A percentile compares a stretch with the other conserved stretches of the same genome.
Conservation (phyloP, 2,888 invertebrate genomes). For the Venustoraphidia nigricollis region DNA sequence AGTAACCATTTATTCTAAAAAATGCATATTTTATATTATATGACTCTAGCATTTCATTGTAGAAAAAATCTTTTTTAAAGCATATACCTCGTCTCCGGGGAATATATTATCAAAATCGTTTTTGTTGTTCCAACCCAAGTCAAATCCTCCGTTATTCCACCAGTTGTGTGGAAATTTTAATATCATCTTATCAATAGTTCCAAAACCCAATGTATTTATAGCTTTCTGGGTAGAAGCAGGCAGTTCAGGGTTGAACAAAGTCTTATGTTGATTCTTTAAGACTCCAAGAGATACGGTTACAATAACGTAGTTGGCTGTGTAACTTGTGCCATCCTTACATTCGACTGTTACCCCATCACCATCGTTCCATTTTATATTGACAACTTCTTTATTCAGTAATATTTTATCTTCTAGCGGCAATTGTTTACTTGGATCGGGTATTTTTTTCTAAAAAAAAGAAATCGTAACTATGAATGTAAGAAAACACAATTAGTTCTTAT, state of each 20-base stretch:
- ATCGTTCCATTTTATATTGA: conserved; percentile 31
- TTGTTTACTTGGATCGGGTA: conserved; percentile 28
- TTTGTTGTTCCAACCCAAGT: not conserved
- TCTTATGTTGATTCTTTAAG: conserved; percentile 36
- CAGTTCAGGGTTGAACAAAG: conserved; percentile 42
- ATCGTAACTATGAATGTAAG: not conserved
- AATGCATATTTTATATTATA: no score
- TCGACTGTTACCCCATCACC: conserved; percentile 19
- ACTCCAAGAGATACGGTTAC: conserved; percentile 53
- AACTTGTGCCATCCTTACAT: conserved; percentile 38
- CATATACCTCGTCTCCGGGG: not conserved
- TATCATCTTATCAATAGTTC: conserved; percentile 53
- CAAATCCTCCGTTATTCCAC: conserved; percentile 32
- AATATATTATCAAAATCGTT: not conserved
- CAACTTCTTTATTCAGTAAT: conserved; percentile 36
- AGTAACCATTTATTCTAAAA: conserved; percentile 38
- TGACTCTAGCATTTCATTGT: not conserved
- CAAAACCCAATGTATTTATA: conserved; percentile 45
- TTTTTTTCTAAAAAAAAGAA: conserved; percentile 29
- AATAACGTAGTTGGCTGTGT: conserved; percentile 44
- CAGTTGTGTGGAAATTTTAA: conserved; percentile 48
- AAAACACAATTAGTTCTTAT: not conserved
- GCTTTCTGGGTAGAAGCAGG: conserved; percentile 36
- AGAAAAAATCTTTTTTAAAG: no score
- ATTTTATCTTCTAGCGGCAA: conserved; percentile 28